These are phyloP conservation scores for Intellagama lesueurii DNA, from an alignment of 2,797 vertebrate genomes.

Conservation along the genomic window DNA sequence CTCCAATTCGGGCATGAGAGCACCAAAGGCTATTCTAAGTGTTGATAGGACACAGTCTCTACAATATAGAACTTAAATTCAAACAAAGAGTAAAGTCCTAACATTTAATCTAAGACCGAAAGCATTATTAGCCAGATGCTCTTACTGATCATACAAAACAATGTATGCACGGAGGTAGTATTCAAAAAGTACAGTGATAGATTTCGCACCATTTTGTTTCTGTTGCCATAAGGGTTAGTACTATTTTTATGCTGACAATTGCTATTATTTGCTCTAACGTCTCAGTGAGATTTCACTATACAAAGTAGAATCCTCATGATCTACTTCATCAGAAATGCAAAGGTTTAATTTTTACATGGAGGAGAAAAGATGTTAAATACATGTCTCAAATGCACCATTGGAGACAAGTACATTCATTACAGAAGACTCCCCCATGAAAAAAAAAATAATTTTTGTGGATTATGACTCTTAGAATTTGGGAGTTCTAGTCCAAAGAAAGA, in stretches of 20 bases:
- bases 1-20: constrained; percentile 16
- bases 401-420: not conserved
- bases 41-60: not conserved
- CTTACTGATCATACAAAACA: not conserved
- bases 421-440: not conserved
- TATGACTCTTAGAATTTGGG: no score
- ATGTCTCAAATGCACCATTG: not conserved
- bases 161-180: not conserved
- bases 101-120: not conserved
- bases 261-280: not conserved
- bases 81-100: not conserved
- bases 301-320: not conserved
- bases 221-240: not conserved
- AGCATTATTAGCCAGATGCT: not conserved
- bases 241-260: not conserved
- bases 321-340: not conserved
- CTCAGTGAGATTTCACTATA: constrained; percentile 1
- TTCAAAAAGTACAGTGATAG: not conserved
- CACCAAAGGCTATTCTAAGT: constrained; percentile 21
- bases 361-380: not conserved
- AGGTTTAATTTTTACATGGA: not conserved
- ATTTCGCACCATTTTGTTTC: not conserved
- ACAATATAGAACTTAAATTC: constrained; percentile 6
- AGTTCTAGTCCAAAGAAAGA: no score
- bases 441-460: no score